Evolutionary conservation across 2,797 vertebrate genomes (phyloP), one percentile per base, ranked within the genome.

Genomic region (Sciaenops ocellatus): DNA sequence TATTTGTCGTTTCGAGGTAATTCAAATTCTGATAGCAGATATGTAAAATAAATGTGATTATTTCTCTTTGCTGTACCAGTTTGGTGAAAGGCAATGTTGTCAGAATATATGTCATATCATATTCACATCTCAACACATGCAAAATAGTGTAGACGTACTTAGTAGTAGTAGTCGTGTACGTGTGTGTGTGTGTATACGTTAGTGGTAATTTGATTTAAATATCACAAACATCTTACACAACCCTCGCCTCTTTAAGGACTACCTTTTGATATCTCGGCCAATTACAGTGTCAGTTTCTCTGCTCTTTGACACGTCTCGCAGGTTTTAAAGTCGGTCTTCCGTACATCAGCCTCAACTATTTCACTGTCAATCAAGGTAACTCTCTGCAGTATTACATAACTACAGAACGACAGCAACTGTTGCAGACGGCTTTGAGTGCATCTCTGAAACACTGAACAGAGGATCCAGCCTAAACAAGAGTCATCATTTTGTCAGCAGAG

Each of bases 1-100:
- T 73, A 76, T 92, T 78, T 78, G 80, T 80, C 78, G 50, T 85
- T 93, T 94, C 88, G 95, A 97, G 95, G 96, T 97, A 96, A 96
- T 95, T 95, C 83, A 92, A 86, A 90, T 95, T 76, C 65, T 94
- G 8, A 38, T 84, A 90, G 91, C 90, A 86, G 83, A 88, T 90
- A 92, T 80, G 85, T 85, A 93, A 95, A 95, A 95, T 93, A 95
- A 90, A 91, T 34, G 66, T 20, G 51, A 51, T 76, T 52, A 26
- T 87, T 89, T 79, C 60, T 93, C 78, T 93, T 87, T 92, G 84
- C 89, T 87, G 94, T 93, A 95, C 92, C 96, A 96, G 96, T 95
- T 94, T 97, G 97, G 97, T 97, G 97, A 98, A 97, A 99, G 96
- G 96, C 95, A 95, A 94, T 88, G 88, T 60, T 87, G 72, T 88